Percentiles rank a stretch among this genome's conserved stretches.
These are phyloP conservation scores for Neuroterus valhalla DNA, from an alignment of 1,140 invertebrate species.

Conservation along the genomic window DNA sequence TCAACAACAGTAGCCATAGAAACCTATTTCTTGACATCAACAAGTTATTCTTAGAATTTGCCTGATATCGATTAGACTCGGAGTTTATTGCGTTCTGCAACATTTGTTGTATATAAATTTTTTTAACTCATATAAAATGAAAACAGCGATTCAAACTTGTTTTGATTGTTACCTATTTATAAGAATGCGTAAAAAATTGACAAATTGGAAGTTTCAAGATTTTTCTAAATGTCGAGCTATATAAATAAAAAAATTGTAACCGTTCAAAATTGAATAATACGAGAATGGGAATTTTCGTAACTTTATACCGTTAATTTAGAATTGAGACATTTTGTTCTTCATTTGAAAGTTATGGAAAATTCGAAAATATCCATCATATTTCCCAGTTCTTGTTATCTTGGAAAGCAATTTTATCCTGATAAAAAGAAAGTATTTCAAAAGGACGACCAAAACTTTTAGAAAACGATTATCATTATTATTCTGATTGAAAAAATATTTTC, in stretches of 20 bases:
- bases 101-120: not conserved
- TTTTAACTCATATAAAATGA: not conserved
- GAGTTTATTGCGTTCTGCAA: not conserved
- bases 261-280: no score
- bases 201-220: no score
- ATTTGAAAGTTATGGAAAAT: not conserved
- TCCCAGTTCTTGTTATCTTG: not conserved
- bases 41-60: not conserved
- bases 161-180: not conserved
- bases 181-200: no score
- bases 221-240: no score
- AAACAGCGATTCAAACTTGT: not conserved
- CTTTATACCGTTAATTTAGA: no score
- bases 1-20: no score
- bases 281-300: no score
- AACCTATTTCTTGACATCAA: not conserved
- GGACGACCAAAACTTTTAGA: constrained; percentile 23
- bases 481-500: constrained; percentile 33
- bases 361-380: not conserved
- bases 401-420: no score
- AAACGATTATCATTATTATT: constrained; percentile 23
- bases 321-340: no score
- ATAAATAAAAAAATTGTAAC: no score
- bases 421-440: not conserved
- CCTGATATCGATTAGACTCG: not conserved